Evolutionary conservation across 2,113 vertebrate species (phyloP).

Genomic region (Eclectus roratus): DNA sequence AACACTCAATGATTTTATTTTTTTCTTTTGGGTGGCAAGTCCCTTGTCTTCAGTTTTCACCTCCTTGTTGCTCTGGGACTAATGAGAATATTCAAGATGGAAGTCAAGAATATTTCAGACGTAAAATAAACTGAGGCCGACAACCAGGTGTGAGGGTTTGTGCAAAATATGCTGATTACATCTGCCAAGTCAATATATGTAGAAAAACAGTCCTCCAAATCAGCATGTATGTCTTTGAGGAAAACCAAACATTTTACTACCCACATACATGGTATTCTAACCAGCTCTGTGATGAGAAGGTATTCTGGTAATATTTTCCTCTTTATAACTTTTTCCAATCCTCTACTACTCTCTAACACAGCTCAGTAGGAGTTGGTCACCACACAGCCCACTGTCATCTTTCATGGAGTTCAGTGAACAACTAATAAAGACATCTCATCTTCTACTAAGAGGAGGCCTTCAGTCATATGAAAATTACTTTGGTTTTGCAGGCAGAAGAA

Average conservation of each 20-base stretch:
- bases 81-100: neutral
- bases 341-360: neutral
- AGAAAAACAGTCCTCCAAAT: neutral
- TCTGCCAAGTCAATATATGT: neutral
- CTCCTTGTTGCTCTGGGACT: neutral
- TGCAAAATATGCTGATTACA: neutral
- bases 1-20: neutral
- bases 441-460: neutral
- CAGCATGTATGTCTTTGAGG: neutral
- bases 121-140: neutral
- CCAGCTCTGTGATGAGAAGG: neutral
- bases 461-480: neutral
- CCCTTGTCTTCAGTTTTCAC: neutral
- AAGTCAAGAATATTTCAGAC: neutral
- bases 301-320: neutral
- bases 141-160: neutral
- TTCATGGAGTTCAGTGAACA: neutral
- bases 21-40: neutral
- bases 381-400: neutral
- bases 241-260: neutral
- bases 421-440: neutral
- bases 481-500: neutral
- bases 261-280: neutral
- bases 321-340: neutral
- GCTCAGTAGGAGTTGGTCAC: neutral